Base-by-base conservation (phyloP, 1,140 invertebrate genomes). In the Caenorhabditis tropicalis region DNA sequence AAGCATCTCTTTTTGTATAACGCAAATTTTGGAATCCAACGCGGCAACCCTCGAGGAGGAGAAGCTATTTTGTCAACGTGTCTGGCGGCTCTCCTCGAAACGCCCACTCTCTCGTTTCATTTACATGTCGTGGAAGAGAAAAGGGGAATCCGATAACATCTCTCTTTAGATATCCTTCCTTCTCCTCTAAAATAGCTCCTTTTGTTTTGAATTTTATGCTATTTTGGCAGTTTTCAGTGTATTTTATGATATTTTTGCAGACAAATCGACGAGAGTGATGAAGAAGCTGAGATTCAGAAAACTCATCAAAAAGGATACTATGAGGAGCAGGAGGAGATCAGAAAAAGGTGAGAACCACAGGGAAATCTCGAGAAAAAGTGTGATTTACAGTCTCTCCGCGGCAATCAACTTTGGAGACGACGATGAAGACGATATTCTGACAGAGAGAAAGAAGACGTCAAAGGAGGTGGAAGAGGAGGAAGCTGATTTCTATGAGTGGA, bases 401-500 rank as follows among this genome's bases (percentile, higher is more conserved):
- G 91, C 88, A 53, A 82, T 91, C 15, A 86, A 88, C 21, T 92
- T 93, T 15, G 48, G 48, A 0, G 92, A 93, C 80, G 90, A 91
- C 74, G 92, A 92, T 84, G 91, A 89, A 49, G 89, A 87, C 51
- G 91, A 89, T 46, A 87, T 94, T n/a, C 92, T 94, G 88, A 91
- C 91, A 91, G 92, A 93, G 91, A 93, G 93, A 88, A 87, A 92
- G 19, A 95, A 95, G 92, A 93, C 94, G n/a, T 91, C 93, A 83
- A 92, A 93, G 84, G 94, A 95, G 89, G 92, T 93, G 88, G 90
- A 94, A 82, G 92, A 93, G 83, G 94, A 94, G 91, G 94, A 95
- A 81, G 92, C 92, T 43, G 94, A 95, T 85, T 95, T 95, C 90
- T 93, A 94, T 87, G 93, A 95, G 86, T 98, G 95, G 94, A 91